Evolutionary conservation across 2,113 vertebrate species (phyloP).

Genomic region (Tautogolabrus adspersus): DNA sequence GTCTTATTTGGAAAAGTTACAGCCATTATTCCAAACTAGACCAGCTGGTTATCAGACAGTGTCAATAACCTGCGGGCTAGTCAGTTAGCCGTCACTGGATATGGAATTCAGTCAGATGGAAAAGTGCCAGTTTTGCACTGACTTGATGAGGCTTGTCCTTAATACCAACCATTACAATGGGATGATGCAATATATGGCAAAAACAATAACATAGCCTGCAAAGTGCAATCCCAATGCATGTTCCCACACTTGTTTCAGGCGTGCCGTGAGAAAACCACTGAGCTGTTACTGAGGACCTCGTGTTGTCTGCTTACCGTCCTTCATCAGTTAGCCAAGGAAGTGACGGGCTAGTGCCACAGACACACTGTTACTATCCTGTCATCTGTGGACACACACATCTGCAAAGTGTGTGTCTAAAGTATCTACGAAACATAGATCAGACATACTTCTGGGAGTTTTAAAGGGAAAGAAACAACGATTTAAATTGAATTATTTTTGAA

Average conservation of each 20-base stretch:
- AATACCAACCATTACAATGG: constrained; percentile 12
- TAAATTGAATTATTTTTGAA: no score
- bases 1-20: not conserved
- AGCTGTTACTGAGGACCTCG: constrained; percentile 36
- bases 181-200: constrained; percentile 25
- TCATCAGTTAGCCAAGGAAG: constrained; percentile 45
- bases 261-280: constrained; percentile 74
- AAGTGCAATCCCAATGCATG: constrained; percentile 20
- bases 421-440: not conserved
- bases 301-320: constrained; percentile 31
- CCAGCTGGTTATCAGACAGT: constrained; percentile 16
- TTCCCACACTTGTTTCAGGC: constrained; percentile 52
- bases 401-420: not conserved
- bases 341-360: constrained; percentile 46
- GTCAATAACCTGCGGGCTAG: constrained; percentile 14
- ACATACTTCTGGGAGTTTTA: not conserved
- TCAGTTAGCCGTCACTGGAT: not conserved
- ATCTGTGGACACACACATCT: not conserved
- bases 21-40: not conserved
- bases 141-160: constrained; percentile 59
- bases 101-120: constrained; percentile 16
- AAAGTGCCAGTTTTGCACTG: constrained; percentile 4
- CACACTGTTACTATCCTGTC: not conserved
- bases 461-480: no score
- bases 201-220: not conserved